Evolutionary conservation across 2,888 invertebrate species (phyloP), one percentile per base, ranked within the genome.

Genomic region (Pyrgus malvae): DNA sequence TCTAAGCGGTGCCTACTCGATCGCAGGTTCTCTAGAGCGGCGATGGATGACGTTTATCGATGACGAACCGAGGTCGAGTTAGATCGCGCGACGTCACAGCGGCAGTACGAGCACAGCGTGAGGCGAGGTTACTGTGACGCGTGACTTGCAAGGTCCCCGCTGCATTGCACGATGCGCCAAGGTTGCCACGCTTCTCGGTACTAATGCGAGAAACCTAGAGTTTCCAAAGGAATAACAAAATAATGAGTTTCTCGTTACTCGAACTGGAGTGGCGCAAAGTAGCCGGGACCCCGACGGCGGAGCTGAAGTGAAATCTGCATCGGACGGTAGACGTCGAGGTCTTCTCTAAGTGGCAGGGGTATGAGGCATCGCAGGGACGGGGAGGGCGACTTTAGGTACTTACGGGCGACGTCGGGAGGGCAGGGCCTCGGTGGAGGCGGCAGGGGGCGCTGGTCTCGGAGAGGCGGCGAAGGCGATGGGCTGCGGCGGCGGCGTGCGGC

Each of bases 121-220:
- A 83, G 83, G 76, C 88, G 89, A 89, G 89, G 90, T 89, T 89
- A 88, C 80, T 81, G 84, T 88, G 90, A 90, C 90, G 90, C 89
- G 90, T 90, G 88, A 89, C 89, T 90, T 89, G 90, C 90, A 89
- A 90, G 90, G 90, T 89, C 87, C 79, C 82, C 83, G 85, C 81
- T 90, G 90, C 90, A 90, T 83, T 89, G 88, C 88, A 86, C 88
- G 89, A 90, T 89, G 90, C 87, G 85, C 87, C 90, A 90, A 90
- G 90, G 90, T 90, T 89, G 87, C 78, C 74, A 80, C 78, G 78
- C 80, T 81, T 80, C 78, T 81, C 76, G 65, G 68, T 74, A 72
- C 68, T 71, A 69, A 76, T 55, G 64, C 59, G 61, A 78, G 74
- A 75, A 79, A 76, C 71, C 69, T 76, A 76, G 70, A 69, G 68